Conservation (phyloP, 2,797 vertebrate genomes). For the Cichlasoma orientale region DNA sequence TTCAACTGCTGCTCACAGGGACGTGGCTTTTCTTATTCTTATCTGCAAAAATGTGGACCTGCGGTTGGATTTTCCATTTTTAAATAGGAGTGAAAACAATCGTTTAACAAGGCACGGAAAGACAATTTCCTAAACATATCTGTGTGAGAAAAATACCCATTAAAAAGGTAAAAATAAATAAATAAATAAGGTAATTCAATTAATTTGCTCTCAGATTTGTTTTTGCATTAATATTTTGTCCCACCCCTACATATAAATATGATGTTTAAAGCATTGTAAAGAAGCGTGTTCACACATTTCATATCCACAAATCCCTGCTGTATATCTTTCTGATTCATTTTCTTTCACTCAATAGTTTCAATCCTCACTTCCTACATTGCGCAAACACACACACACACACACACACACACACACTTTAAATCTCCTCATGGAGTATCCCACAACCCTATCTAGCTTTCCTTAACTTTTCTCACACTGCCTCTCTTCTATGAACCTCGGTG, state of each 20-base stretch:
- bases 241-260: background rate
- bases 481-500: conserved; percentile 38
- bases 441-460: conserved; percentile 48
- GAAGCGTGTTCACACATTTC: background rate
- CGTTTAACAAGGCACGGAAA: background rate
- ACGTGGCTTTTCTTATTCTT: background rate
- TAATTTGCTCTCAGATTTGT: background rate
- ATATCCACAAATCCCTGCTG: background rate
- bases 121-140: background rate
- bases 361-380: background rate
- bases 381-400: background rate
- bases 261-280: background rate
- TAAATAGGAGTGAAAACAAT: background rate
- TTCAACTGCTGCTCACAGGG: background rate
- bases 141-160: background rate
- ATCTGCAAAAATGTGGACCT: background rate
- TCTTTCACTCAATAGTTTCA: background rate
- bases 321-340: background rate
- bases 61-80: background rate
- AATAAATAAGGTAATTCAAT: background rate
- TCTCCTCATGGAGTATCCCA: conserved; percentile 16
- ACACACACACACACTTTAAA: background rate
- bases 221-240: background rate
- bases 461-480: conserved; percentile 47
- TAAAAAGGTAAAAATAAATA: background rate